A percentile compares a stretch with the other conserved stretches of the same genome.
These are phyloP conservation scores for Euproctis similis DNA, from an alignment of 2,888 invertebrate genomes.

Conservation along the genomic window DNA sequence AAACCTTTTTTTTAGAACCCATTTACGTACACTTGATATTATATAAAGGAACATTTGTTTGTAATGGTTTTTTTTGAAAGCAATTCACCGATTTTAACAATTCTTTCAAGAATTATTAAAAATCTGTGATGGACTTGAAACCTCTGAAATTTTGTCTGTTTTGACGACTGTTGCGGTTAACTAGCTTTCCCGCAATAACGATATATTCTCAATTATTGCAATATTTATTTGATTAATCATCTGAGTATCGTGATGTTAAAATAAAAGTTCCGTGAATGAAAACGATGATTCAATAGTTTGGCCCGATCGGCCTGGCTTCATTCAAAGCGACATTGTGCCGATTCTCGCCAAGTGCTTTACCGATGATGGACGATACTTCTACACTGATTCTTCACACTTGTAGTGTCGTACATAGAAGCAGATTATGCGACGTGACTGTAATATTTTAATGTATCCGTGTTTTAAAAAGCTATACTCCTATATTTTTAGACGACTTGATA, in stretches of 20 bases:
- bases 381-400: slow-evolving; percentile 11
- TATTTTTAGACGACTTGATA: neutral
- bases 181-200: no score
- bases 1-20: no score
- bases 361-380: slow-evolving; percentile 22
- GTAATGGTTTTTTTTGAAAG: no score
- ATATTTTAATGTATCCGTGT: slow-evolving; percentile 1
- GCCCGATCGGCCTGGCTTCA: slow-evolving; percentile 43
- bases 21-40: no score
- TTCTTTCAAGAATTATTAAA: no score
- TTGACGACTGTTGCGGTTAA: no score
- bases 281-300: slow-evolving; percentile 55
- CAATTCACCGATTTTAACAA: no score
- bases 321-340: slow-evolving; percentile 31
- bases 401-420: neutral
- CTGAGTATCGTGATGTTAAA: slow-evolving; percentile 21
- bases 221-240: no score
- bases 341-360: slow-evolving; percentile 32
- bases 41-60: no score
- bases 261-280: slow-evolving; percentile 50
- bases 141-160: no score
- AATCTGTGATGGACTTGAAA: no score
- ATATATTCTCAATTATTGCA: no score
- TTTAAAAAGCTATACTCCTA: neutral
- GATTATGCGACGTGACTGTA: neutral